Percentiles rank a stretch among this genome's conserved stretches.
These are phyloP conservation scores for Agriotes lineatus DNA, from an alignment of 2,888 invertebrate species.

Conservation along the genomic window DNA sequence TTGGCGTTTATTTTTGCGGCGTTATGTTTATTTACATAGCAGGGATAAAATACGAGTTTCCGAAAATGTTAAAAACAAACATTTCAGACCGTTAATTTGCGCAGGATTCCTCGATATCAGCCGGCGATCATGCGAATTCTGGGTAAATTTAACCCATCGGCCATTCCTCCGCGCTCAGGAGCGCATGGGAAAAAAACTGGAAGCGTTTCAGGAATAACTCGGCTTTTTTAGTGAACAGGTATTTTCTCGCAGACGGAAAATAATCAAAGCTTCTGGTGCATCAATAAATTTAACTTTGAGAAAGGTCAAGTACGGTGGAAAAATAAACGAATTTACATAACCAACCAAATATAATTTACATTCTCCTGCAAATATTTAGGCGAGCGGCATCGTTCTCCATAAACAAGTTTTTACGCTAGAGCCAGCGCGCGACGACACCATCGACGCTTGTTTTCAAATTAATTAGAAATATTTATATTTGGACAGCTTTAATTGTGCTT, in stretches of 20 bases:
- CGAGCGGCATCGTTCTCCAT: constrained; percentile 13
- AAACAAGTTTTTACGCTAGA: constrained; percentile 28
- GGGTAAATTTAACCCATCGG: constrained; percentile 12
- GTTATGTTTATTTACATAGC: too few relatives aligned
- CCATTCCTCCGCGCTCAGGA: not conserved
- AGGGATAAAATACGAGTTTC: too few relatives aligned
- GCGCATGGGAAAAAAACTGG: not conserved
- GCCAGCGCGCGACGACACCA: not conserved
- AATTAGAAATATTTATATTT: constrained; percentile 20
- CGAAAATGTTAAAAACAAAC: not conserved
- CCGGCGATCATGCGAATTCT: not conserved
- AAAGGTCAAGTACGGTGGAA: constrained; percentile 35
- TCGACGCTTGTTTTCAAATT: constrained; percentile 8
- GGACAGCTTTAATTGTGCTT: constrained; percentile 11
- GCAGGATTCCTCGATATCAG: constrained; percentile 9
- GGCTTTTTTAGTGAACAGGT: not conserved
- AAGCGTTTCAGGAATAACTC: not conserved
- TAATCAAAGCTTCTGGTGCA: not conserved
- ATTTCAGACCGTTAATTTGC: not conserved
- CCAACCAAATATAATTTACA: constrained; percentile 31
- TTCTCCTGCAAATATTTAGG: constrained; percentile 30
- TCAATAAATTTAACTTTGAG: constrained; percentile 38
- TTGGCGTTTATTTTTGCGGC: too few relatives aligned
- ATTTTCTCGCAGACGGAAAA: not conserved
- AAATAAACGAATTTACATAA: constrained; percentile 30